Evolutionary conservation across 2,888 invertebrate genomes (phyloP), one percentile per base, ranked within the genome.

Genomic region (Meganola albula): DNA sequence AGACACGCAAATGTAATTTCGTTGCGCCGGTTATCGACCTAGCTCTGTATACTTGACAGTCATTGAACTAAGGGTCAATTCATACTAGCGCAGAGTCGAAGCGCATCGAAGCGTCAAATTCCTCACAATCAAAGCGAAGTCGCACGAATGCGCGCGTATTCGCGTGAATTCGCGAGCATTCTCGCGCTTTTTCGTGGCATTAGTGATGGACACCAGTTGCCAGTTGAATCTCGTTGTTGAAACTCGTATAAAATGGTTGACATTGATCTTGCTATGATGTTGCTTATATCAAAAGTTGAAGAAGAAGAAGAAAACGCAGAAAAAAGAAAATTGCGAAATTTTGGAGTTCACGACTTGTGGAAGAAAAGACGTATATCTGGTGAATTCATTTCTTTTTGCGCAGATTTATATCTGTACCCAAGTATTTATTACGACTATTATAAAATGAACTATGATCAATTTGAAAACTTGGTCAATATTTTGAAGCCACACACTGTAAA

Each of bases 21-120:
- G 43, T 40, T 27, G 33, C 25, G 27, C 25, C 39, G 57, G 55
- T 52, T 45, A 63, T 53, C 43, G 58, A 56, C 62, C 60, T 35
- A 29, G 36, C 39, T 42, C 36, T 29, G 45, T 48, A 33, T 10
- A 36, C 37, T 42, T 47, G 34, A 21, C 37, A 36, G 45, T 51
- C 46, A 27, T 31, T 49, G 47, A 48, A 39, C 44, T 37, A 23
- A 24, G 24, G 24, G 24, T 28, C 34, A 13, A 28, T 24, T 28
- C 24, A 28, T 4, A 33, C 33, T 33, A 27, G 27, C 33, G 18
- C 33, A 34, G 7, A 24, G 24, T 12, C 27, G 14, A 4, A 34
- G 18, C 24, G 28, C 33, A 23, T 29, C 29, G 29, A 29, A 29
- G 24, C 24, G 24, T 24, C 28, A 37, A 18, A 34, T 34, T 34